phyloP scores from a whole-genome alignment of 2,797 vertebrate species.

The Falco novaeseelandiae region DNA sequence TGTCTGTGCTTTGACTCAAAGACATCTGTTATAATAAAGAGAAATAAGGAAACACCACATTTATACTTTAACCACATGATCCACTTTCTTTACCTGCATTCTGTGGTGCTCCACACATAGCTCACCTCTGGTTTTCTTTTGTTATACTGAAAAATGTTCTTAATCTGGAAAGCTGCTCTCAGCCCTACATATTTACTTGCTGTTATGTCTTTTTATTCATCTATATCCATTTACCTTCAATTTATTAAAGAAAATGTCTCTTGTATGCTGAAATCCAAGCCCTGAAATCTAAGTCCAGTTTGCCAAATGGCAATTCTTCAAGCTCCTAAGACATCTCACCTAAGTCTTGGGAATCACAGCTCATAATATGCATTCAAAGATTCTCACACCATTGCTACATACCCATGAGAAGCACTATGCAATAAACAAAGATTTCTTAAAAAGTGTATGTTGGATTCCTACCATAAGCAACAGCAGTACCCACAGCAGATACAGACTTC shows the following conservation, averaged over 20 bases:
- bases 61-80: background rate
- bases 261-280: background rate
- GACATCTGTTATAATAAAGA: constrained; percentile 30
- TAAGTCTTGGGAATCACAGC: background rate
- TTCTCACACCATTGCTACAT: background rate
- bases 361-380: background rate
- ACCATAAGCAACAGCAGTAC: background rate
- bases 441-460: background rate
- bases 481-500: background rate
- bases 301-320: background rate
- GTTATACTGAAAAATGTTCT: background rate
- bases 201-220: background rate
- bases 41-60: background rate
- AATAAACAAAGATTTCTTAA: background rate
- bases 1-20: constrained; percentile 8
- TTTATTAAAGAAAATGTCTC: background rate
- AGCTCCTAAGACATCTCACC: background rate
- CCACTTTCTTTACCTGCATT: background rate
- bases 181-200: background rate
- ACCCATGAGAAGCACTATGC: background rate
- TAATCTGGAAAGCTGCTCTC: background rate
- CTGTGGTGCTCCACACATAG: background rate
- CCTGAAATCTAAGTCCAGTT: background rate
- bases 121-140: background rate
- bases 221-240: background rate